Base-by-base conservation (phyloP, 2,113 vertebrate genomes). In the Acanthisitta chloris region DNA sequence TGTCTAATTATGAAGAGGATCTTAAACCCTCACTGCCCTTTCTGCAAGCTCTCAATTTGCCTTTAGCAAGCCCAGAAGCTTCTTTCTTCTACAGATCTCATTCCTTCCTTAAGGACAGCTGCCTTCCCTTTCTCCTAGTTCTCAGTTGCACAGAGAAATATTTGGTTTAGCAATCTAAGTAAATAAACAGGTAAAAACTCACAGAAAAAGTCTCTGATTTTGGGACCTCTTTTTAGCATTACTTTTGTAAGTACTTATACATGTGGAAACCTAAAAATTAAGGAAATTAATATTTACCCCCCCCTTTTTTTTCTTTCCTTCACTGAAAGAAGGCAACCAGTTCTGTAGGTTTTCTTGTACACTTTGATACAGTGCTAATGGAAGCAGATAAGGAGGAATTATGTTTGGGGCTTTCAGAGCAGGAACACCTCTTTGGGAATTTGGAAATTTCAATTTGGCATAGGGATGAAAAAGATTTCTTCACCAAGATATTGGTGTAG, bases 221-320 rank as follows among this genome's bases (percentile, higher is more conserved):
- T 51, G 17, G 3, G 57, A 46, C 69, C 12, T 48, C 23, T 42
- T 61, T 82, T 49, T 36, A 51, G 3, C 2, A 43, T 31, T 33
- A 74, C 9, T 52, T 74, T 81, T 86, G 17, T 12, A 65, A 58
- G 6, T 14, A 51, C 48, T 19, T 55, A 8, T 14, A 57, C 8
- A 45, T 71, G 6, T 46, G 6, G 14, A 90, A 85, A 58, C 10
- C 2, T 54, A 52, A 48, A 1, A 52, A 33, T 29, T 66, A 31
- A 54, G 15, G 18, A 85, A 69, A 85, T 46, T 36, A 4, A 1
- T 54, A 54, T 42, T 34, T 12, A 20, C 0, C 0, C 3, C 3
- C 4, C 4, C 1, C 1, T 12, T 6, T 6, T 16, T 21, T 54
- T 34, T n/a, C 13, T 7, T 29, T 19, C 16, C 19, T 67, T 8